Evolutionary conservation across 2,113 vertebrate species (phyloP), one percentile per base, ranked within the genome.

Genomic region (Bubo blakistoni): DNA sequence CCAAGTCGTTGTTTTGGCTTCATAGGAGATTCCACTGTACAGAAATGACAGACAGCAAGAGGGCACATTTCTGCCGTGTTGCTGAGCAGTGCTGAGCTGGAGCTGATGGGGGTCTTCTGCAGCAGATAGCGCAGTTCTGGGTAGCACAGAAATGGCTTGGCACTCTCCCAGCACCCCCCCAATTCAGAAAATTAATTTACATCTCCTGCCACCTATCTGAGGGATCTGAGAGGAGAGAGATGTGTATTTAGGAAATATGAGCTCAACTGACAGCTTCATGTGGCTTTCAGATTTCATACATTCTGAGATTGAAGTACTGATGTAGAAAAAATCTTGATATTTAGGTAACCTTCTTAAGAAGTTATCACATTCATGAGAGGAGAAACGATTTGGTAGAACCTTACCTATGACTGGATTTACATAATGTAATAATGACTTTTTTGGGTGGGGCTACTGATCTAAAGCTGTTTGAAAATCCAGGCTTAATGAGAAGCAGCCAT

Each of bases 21-120:
- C 22, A 4, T 29, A 62, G 32, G 29, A 46, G 63, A 51, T 49
- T 66, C 17, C 5, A 8, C 8, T 16, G 7, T 34, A 30, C 24
- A 25, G 19, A 71, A 69, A 7, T 11, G 19, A 34, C 13, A 38
- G 6, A 57, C 44, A 34, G 18, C 1, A 3, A 34, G 71, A 13
- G 20, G 26, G 10, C 9, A 7, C 0, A 0, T 13, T 58, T 70
- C 29, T 71, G 2, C 44, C 36, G 10, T 30, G 27, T 14, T 62
- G 13, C 38, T 79, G 32, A 51, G 34, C 18, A 58, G 11, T 44
- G 18, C 26, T 47, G 29, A 76, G 70, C n/a, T 66, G 32, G 7
- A 76, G 70, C n/a, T 66, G n/a, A 7, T 47, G 21, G 38, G 14
- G 2, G 2, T 40, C 74, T 46, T 79, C 47, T 51, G n/a, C 59